These are phyloP conservation scores for Nemurella pictetii DNA, from an alignment of 2,888 invertebrate genomes.

Conservation along the genomic window DNA sequence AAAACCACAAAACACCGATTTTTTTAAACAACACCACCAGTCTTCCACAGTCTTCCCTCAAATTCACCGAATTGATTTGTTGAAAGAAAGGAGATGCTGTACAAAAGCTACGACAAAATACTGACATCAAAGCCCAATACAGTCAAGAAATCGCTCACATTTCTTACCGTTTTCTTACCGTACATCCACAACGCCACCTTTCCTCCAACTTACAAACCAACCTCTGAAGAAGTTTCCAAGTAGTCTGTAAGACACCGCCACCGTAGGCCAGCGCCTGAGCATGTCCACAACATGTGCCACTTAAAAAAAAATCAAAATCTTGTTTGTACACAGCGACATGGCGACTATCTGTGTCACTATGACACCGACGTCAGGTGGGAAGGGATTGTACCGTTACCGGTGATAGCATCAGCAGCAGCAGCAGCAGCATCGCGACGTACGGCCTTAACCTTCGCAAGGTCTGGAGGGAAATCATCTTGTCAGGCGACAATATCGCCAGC, in stretches of 20 bases:
- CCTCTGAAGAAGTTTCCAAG: neutral
- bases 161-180: no score
- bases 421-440: neutral
- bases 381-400: neutral
- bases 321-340: neutral
- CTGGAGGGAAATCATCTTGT: neutral
- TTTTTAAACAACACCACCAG: no score
- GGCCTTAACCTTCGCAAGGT: constrained; percentile 16
- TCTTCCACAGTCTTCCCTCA: no score
- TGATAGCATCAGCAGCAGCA: no score
- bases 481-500: neutral
- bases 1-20: no score
- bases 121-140: no score
- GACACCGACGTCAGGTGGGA: neutral
- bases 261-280: neutral
- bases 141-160: no score
- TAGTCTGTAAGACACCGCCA: neutral
- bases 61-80: no score
- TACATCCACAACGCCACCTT: neutral
- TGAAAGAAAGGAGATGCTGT: no score
- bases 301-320: neutral
- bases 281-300: neutral
- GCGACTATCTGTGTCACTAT: neutral
- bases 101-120: no score
- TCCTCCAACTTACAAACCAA: neutral